Evolutionary conservation across 1,140 invertebrate species (phyloP).

Genomic region (Drosophila leontia): DNA sequence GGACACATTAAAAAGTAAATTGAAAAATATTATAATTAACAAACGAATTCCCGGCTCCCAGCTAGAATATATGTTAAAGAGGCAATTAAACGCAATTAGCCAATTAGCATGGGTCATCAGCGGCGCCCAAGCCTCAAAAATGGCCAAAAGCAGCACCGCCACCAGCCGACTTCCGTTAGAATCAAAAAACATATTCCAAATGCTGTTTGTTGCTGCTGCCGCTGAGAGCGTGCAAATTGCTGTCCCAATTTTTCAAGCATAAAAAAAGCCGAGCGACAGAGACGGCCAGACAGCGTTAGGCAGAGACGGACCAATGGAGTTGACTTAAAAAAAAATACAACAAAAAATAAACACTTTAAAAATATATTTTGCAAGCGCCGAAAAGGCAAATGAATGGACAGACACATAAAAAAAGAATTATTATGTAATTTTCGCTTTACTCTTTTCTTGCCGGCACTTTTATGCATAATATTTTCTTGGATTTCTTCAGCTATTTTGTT

Average conservation of each 20-base stretch:
- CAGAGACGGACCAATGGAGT: constrained; percentile 37
- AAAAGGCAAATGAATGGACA: constrained; percentile 43
- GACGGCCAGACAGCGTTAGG: constrained; percentile 18
- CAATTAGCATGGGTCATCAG: constrained; percentile 80
- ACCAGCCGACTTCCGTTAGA: constrained; percentile 72
- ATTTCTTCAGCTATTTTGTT: constrained; percentile 36
- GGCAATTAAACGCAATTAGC: constrained; percentile 80
- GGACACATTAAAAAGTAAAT: constrained; percentile 62
- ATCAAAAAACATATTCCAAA: constrained; percentile 64
- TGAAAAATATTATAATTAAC: constrained; percentile 58
- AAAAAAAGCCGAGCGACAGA: constrained; percentile 62
- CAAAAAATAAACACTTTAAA: constrained; percentile 31
- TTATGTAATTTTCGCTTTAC: constrained; percentile 70
- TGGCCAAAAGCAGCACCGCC: constrained; percentile 54
- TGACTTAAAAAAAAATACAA: constrained; percentile 36
- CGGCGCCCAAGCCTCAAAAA: constrained; percentile 34
- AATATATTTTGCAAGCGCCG: constrained; percentile 64
- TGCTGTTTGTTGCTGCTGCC: constrained; percentile 45
- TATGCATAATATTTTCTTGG: constrained; percentile 61
- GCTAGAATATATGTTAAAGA: constrained; percentile 67
- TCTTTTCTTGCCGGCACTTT: constrained; percentile 39
- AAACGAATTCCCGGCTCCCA: constrained; percentile 52
- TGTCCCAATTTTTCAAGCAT: constrained; percentile 83
- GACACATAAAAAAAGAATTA: constrained; percentile 79
- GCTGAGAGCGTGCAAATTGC: constrained; percentile 72